Evolutionary conservation across 1,140 invertebrate species (phyloP), one percentile per base, ranked within the genome.

Genomic region (Rhyzopertha dominica): DNA sequence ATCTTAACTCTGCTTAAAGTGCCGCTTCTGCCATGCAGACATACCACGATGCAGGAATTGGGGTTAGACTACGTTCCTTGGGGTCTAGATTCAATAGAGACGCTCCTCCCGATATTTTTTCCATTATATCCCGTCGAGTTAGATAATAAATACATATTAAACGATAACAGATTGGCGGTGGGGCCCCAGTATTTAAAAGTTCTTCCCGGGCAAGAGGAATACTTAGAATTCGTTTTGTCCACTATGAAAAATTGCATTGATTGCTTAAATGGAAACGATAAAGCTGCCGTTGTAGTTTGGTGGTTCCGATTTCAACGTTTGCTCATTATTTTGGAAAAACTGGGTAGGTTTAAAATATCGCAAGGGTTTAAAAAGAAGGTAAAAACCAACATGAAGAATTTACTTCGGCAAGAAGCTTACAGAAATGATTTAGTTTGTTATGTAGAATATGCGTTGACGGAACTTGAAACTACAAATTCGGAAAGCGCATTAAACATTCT

Each of bases 361-460:
- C 36, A n/a, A 40, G 59, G 60, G 43, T 66, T 67, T 28, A 49
- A 63, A 9, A 77, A 76, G 40, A 70, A 69, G 30, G 57, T 76
- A 1, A 75, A 75, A 25, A 55, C 53, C 0, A 64, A 65, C 3
- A 61, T 81, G 4, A 81, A 81, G 23, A 65, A 69, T 2, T 68
- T 81, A 25, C 38, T 83, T 0, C 74, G 76, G 38, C 65, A 64
- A 31, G 56, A 68, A 9, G 62, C 68, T 25, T 77, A 82, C 53
- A 62, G 75, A 25, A 77, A 74, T 54, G 75, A 75, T 47, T 53
- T 75, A 22, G 63, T 69, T 48, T 75, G 76, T 41, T 83, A 78
- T 54, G 65, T 70, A 1, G 80, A 82, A 58, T 77, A 78, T 60
- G 80, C 75, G n/a, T 60, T 81, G 23, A 73, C 78, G 51, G 77